phyloP scores from a whole-genome alignment of 2,797 vertebrate species.

The Labroides dimidiatus region DNA sequence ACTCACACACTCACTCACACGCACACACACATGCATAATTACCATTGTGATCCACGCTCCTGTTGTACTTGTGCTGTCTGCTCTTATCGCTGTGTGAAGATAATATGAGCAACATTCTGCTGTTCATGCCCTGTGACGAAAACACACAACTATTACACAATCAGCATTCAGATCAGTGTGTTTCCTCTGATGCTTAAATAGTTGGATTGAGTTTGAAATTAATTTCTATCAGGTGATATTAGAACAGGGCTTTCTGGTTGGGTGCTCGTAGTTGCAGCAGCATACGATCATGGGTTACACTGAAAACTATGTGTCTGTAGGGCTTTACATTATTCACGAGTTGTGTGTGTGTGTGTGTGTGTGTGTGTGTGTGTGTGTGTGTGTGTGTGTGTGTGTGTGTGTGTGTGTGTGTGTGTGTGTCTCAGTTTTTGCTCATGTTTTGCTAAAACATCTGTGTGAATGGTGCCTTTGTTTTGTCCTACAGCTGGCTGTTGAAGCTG shows the following conservation, averaged over 20 bases:
- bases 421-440: conserved; percentile 28
- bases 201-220: conserved; percentile 47
- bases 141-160: conserved; percentile 48
- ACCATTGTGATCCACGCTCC: conserved; percentile 34
- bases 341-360: conserved; percentile 19
- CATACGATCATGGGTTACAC: conserved; percentile 56
- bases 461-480: conserved; percentile 37
- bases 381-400: conserved; percentile 15
- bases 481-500: conserved; percentile 22
- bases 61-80: conserved; percentile 53
- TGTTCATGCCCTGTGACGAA: conserved; percentile 55
- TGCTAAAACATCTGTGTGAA: conserved; percentile 52
- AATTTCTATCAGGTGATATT: conserved; percentile 43
- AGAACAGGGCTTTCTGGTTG: conserved; percentile 39
- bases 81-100: conserved; percentile 50
- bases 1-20: not conserved
- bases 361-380: conserved; percentile 23
- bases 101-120: conserved; percentile 44
- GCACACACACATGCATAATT: conserved; percentile 29
- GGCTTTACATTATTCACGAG: conserved; percentile 75
- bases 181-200: conserved; percentile 48
- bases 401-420: conserved; percentile 23
- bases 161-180: conserved; percentile 46
- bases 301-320: conserved; percentile 62
- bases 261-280: conserved; percentile 52